phyloP scores from a whole-genome alignment of 2,888 invertebrate genomes.

The Caenorhabditis sulstoni region DNA sequence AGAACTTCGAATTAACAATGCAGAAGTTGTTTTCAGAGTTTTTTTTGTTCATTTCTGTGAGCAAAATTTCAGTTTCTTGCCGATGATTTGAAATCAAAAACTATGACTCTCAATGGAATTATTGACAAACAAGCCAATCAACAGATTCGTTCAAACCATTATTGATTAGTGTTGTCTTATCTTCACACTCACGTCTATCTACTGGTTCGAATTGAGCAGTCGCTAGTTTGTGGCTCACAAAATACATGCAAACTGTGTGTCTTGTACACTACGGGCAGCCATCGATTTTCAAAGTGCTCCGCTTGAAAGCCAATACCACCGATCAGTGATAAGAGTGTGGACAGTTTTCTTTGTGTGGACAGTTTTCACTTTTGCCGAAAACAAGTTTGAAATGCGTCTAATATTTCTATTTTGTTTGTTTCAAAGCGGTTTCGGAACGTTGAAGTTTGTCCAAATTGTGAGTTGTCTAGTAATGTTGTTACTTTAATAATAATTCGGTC shows the following conservation, averaged over 20 bases:
- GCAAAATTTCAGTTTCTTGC: too few relatives aligned
- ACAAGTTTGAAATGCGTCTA: slow-evolving; percentile 23
- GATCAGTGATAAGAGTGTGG: slow-evolving; percentile 33
- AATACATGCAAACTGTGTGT: slow-evolving; percentile 34
- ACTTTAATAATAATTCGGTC: not conserved
- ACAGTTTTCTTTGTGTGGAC: slow-evolving; percentile 15
- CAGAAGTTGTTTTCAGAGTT: too few relatives aligned
- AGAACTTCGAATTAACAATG: too few relatives aligned
- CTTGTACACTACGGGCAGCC: slow-evolving; percentile 35
- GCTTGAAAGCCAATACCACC: slow-evolving; percentile 25
- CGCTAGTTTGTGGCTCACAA: slow-evolving; percentile 15
- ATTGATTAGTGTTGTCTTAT: slow-evolving; percentile 3
- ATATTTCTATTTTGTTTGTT: slow-evolving; percentile 6
- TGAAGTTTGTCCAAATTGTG: slow-evolving; percentile 65
- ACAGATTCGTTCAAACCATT: not conserved
- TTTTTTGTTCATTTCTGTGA: too few relatives aligned
- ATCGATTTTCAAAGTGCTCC: slow-evolving; percentile 53
- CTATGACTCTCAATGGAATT: too few relatives aligned
- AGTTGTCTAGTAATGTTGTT: slow-evolving; percentile 20
- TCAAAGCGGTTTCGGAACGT: slow-evolving; percentile 1
- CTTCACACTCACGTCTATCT: not conserved
- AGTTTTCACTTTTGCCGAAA: slow-evolving; percentile 31
- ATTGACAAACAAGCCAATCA: slow-evolving; percentile 1
- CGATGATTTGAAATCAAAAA: too few relatives aligned
- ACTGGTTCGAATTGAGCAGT: not conserved